phyloP scores from a whole-genome alignment of 2,113 vertebrate genomes.

The Butorides virescens region DNA sequence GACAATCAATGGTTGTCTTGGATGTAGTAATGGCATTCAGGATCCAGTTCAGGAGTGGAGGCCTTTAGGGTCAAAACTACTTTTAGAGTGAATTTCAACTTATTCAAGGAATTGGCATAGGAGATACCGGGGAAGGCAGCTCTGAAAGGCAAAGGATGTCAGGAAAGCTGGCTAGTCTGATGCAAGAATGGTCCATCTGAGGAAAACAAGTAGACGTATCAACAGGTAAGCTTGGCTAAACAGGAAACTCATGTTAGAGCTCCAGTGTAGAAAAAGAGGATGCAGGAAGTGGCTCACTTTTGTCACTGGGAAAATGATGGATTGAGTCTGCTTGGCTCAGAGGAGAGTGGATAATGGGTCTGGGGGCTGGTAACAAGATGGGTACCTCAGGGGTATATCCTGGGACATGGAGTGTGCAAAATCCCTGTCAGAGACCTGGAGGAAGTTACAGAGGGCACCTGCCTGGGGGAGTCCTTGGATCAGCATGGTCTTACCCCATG shows the following conservation, averaged over 20 bases:
- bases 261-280: neutral
- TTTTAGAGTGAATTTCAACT: neutral
- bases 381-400: neutral
- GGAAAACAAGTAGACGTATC: neutral
- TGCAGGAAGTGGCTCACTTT: neutral
- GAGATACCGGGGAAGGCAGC: neutral
- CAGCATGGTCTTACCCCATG: fast-evolving
- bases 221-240: neutral
- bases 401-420: neutral
- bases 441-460: neutral
- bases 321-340: neutral
- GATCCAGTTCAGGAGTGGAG: neutral
- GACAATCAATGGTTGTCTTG: neutral
- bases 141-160: neutral
- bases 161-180: neutral
- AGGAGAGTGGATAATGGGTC: neutral
- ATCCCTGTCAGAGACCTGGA: neutral
- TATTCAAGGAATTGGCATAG: neutral
- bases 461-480: neutral
- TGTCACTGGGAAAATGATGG: neutral
- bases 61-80: neutral
- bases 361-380: neutral
- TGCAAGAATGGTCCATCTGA: neutral
- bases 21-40: neutral
- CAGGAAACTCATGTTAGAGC: neutral